These are phyloP conservation scores for Bruchidius siliquastri DNA, from an alignment of 2,888 invertebrate genomes.

Conservation along the genomic window DNA sequence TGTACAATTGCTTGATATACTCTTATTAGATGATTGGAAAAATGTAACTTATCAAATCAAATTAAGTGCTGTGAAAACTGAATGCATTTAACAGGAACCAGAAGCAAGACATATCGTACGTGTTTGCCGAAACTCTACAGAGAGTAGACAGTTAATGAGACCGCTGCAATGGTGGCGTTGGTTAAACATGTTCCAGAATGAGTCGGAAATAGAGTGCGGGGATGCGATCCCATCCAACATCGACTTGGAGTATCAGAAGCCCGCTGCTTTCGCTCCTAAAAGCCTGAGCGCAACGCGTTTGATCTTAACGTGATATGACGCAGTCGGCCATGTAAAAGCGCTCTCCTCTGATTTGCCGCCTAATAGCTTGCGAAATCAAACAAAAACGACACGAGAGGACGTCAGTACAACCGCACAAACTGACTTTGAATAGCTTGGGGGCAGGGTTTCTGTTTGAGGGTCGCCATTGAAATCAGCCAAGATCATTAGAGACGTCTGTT, in stretches of 20 bases:
- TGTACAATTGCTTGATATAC: too few relatives aligned
- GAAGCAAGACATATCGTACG: background rate
- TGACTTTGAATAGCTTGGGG: background rate
- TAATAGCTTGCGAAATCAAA: conserved; percentile 33
- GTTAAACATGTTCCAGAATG: conserved; percentile 2
- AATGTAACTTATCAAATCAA: background rate
- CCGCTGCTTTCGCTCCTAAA: conserved; percentile 24
- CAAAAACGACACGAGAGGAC: conserved; percentile 5
- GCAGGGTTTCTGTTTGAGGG: background rate
- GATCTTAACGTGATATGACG: conserved; percentile 46
- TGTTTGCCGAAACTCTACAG: background rate
- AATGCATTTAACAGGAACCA: background rate
- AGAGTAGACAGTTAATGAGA: background rate
- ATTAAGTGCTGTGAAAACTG: background rate
- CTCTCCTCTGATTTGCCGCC: conserved; percentile 35
- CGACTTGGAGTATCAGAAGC: conserved; percentile 23
- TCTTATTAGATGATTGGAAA: too few relatives aligned
- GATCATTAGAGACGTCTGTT: background rate
- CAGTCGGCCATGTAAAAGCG: conserved; percentile 39
- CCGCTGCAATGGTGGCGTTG: background rate
- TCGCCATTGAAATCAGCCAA: background rate
- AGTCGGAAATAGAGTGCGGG: background rate
- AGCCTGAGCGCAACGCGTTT: conserved; percentile 40
- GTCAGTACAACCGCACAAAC: background rate
- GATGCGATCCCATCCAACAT: background rate